Base-by-base conservation (phyloP, 2,113 vertebrate species). In the Edolisoma coerulescens region DNA sequence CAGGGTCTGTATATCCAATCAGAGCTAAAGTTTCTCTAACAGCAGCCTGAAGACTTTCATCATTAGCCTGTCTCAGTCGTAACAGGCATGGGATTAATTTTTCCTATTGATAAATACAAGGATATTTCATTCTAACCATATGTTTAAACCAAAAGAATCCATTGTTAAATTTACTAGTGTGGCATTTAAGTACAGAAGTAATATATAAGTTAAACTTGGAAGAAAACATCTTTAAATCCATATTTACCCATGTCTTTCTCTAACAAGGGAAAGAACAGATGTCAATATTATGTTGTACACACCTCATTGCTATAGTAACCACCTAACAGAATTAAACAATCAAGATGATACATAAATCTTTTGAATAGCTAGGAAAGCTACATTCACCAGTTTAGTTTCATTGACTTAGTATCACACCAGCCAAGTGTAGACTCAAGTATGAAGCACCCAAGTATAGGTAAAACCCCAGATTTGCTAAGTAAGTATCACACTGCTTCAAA, bases 11-110 rank as follows among this genome's bases (percentile, higher is more conserved):
- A 87, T 99, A 99, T 42, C 99, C 99, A 96, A 99, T 97, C 84
- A 99, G 97, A 74, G 99, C 96, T 84, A 99, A 98, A 49, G 98
- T 98, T 96, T 99, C 99, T 97, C 99, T 98, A 82, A 99, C 99
- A 69, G 98, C 98, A 93, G 98, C 99, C 95, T 99, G 98, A 94
- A 99, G 98, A 88, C 98, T 98, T 63, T 98, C 98, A 79, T 99
- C 98, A 54, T 91, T 98, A 94, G 97, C 96, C 96, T 99, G 98
- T 87, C 98, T 98, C 86, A 99, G 97, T 70, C 98, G 98, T 69
- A 99, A 94, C 35, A 99, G 98, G 96, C 98, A 99, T 1, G 99
- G 98, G 96, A 99, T 98, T 84, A 98, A 86, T 95, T 98, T 99
- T 97, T 99, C 99, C 99, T 96, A 35, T 93, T 79, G 54, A 88